These are phyloP conservation scores for Chrysotoxum bicinctum DNA, from an alignment of 2,888 invertebrate genomes.

Conservation along the genomic window DNA sequence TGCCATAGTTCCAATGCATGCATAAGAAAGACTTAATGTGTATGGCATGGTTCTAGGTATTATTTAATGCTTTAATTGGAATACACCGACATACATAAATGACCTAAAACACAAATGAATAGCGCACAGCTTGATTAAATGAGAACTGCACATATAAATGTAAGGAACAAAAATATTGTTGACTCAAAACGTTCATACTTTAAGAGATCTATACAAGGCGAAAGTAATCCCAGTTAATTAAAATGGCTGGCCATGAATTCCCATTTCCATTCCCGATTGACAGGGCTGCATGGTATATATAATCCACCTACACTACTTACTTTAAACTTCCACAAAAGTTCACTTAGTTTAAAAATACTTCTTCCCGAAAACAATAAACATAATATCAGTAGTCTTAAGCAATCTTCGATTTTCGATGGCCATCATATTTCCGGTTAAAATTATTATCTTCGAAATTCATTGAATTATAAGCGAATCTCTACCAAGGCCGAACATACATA, in stretches of 20 bases:
- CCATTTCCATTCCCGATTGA: background rate
- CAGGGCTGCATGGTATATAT: background rate
- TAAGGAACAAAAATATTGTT: background rate
- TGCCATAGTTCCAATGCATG: no score
- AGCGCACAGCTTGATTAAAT: no score
- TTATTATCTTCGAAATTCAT: slow-evolving; percentile 37
- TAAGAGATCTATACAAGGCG: slow-evolving; percentile 24
- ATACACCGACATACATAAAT: no score
- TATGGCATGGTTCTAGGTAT: no score
- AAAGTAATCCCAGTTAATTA: slow-evolving; percentile 40
- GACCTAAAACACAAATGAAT: no score
- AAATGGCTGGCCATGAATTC: slow-evolving; percentile 46
- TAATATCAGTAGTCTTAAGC: slow-evolving; percentile 26
- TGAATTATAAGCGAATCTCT: slow-evolving; percentile 19
- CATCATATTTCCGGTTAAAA: slow-evolving; percentile 53
- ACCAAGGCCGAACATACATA: slow-evolving; percentile 33
- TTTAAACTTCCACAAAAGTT: background rate
- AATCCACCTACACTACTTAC: slow-evolving; percentile 3
- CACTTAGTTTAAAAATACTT: background rate
- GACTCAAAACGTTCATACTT: slow-evolving; percentile 1
- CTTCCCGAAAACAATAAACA: slow-evolving; percentile 28
- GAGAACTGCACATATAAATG: no score
- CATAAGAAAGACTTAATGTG: no score
- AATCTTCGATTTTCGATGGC: slow-evolving; percentile 25
- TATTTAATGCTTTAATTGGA: no score